Conservation (phyloP, 1,140 invertebrate genomes). For the Eriocheir sinensis region DNA sequence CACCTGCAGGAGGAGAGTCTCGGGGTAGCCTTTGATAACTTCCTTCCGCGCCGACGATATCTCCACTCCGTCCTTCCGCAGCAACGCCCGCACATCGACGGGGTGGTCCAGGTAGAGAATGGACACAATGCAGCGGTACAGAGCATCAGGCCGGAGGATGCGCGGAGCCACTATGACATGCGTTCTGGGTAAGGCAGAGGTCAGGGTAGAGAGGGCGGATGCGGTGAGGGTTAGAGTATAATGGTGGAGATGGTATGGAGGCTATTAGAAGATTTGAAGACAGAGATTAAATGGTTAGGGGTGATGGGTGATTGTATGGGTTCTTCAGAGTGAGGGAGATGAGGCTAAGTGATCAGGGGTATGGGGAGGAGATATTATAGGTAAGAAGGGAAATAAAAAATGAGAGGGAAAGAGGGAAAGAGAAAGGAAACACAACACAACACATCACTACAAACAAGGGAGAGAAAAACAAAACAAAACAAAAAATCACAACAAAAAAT, state of each 20-base stretch:
- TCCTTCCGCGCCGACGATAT: conserved; percentile 80
- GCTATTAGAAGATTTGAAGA: too few relatives aligned
- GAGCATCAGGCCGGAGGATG: conserved; percentile 81
- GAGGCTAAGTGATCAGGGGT: not conserved
- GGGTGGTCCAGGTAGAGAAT: conserved; percentile 79
- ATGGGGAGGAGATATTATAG: not conserved
- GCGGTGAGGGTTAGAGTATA: not conserved
- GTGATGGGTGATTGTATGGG: not conserved
- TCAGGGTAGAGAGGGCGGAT: not conserved
- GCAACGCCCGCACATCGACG: conserved; percentile 80
- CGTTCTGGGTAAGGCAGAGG: conserved; percentile 79
- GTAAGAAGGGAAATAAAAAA: not conserved
- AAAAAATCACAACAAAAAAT: not conserved
- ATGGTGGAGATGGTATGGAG: not conserved
- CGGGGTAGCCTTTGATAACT: conserved; percentile 80
- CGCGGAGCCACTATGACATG: conserved; percentile 81
- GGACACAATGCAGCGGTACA: conserved; percentile 81
- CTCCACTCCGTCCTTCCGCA: conserved; percentile 81
- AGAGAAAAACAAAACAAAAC: not conserved
- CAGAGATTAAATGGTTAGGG: not conserved
- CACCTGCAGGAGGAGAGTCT: conserved; percentile 81
- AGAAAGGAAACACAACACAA: not conserved
- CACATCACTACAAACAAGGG: not conserved
- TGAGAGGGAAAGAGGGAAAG: not conserved
- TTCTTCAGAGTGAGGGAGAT: not conserved